phyloP scores from a whole-genome alignment of 2,888 invertebrate species.

The Drosophila merina region DNA sequence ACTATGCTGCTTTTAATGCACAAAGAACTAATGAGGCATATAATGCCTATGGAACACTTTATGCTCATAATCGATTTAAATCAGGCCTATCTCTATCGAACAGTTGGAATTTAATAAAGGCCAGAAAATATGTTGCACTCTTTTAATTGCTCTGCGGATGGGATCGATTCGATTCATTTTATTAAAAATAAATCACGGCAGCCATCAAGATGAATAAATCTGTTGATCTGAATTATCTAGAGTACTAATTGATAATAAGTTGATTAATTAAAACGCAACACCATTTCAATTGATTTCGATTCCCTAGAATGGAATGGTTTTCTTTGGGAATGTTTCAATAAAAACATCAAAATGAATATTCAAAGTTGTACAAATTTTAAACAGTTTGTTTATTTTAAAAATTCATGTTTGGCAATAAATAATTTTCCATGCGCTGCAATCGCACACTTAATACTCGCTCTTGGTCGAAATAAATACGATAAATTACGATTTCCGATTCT shows the following conservation, averaged over 20 bases:
- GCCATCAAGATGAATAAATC: slow-evolving; percentile 6
- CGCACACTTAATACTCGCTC: slow-evolving; percentile 35
- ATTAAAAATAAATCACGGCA: slow-evolving; percentile 9
- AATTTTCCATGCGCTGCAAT: slow-evolving; percentile 30
- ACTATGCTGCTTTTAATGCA: slow-evolving; percentile 20
- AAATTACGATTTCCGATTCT: slow-evolving; percentile 12
- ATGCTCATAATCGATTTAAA: slow-evolving; percentile 28
- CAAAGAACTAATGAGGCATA: slow-evolving; percentile 36
- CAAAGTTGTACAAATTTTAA: background rate
- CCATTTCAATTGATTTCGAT: too few relatives aligned
- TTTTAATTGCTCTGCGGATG: slow-evolving; percentile 1
- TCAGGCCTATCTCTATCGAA: slow-evolving; percentile 8
- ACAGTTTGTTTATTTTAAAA: slow-evolving; percentile 24
- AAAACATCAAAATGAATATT: too few relatives aligned
- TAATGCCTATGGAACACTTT: slow-evolving; percentile 34
- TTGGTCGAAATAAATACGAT: slow-evolving; percentile 36
- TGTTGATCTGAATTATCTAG: background rate
- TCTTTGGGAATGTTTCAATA: too few relatives aligned
- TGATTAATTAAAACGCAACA: background rate
- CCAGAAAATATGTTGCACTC: slow-evolving; percentile 28
- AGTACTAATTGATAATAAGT: slow-evolving; percentile 6
- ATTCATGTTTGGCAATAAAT: slow-evolving; percentile 57
- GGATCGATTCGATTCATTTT: slow-evolving; percentile 10
- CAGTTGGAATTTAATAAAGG: background rate
- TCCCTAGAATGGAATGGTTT: too few relatives aligned